Base-by-base conservation (phyloP, 2,888 invertebrate species). In the Podotricha telesiphe region DNA sequence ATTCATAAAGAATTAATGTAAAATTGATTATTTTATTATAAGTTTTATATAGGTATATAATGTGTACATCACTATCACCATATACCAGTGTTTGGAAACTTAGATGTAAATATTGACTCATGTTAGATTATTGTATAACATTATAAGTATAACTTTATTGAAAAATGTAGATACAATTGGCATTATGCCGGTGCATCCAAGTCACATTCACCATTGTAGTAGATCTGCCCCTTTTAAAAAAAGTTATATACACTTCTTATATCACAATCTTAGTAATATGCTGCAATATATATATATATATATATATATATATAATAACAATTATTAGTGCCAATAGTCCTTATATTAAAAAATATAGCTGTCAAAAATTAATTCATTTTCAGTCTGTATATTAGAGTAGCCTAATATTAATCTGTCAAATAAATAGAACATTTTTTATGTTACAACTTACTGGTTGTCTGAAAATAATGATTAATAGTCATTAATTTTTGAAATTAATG, bases 91-190 rank as follows among this genome's bases (percentile, higher is more conserved):
- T 45, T 42, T 10, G 58, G 42, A n/a, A 45, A 55, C 28, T 22
- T 62, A 75, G 66, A 70, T 81, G 81, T 82, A 80, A 73, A 80
- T 80, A 81, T 74, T 79, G 76, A 80, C 76, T 75, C 73, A 77
- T 53, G 56, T 67, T 70, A 73, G 68, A 70, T 67, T 71, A 74
- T 73, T 64, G 72, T 74, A 61, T 71, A 70, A 70, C 68, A 67
- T 51, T 68, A 72, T 74, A 75, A 77, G 76, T 78, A 77, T 78
- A 76, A 78, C 76, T 70, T 67, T 67, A 67, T 68, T 70, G n/a
- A 71, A 67, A n/a, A 15, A 64, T 65, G 56, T 71, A 66, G 65
- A 66, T 62, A 69, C 50, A 15, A 67, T 67, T 20, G 50, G 68
- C 70, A 73, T 67, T 67, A 72, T 62, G 65, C 56, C 34, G 13